A percentile compares a stretch with the other conserved stretches of the same genome.
Evolutionary conservation across 2,113 vertebrate genomes (phyloP).

Genomic region (Chloebia gouldiae): DNA sequence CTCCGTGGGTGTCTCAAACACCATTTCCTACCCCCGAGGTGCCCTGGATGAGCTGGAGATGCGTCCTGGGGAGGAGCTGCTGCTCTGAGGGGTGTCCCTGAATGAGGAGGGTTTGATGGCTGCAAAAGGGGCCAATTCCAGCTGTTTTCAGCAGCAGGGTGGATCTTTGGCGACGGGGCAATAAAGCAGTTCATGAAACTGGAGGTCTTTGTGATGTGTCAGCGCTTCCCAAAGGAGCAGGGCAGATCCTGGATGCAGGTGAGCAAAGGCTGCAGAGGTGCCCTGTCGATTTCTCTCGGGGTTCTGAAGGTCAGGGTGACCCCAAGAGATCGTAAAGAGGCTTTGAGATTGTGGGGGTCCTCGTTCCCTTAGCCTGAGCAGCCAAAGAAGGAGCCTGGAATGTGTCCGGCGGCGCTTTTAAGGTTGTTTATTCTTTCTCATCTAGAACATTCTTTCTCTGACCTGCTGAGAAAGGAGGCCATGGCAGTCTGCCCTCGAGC

Average conservation of each 20-base stretch:
- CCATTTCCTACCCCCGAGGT: neutral
- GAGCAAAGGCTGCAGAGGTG: neutral
- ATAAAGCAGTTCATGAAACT: neutral
- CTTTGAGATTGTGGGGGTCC: too few relatives aligned
- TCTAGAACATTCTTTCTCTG: too few relatives aligned
- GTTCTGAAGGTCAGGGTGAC: too few relatives aligned
- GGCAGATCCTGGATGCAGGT: accelerated
- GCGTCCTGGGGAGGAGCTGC: neutral
- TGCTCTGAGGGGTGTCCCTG: neutral
- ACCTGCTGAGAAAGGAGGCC: too few relatives aligned
- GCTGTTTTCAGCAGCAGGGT: neutral
- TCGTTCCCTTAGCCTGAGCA: too few relatives aligned
- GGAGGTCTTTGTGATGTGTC: neutral
- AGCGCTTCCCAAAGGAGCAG: neutral
- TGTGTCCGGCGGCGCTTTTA: too few relatives aligned
- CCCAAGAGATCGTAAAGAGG: too few relatives aligned
- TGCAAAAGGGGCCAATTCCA: neutral
- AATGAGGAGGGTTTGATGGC: neutral
- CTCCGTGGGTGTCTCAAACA: neutral
- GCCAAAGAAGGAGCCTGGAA: too few relatives aligned
- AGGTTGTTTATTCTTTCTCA: too few relatives aligned
- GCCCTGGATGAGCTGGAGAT: neutral
- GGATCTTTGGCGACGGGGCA: neutral
- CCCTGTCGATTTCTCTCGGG: too few relatives aligned
- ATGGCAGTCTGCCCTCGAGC: too few relatives aligned